Percentiles rank a stretch among this genome's conserved stretches.
These are phyloP conservation scores for Abrostola triplasia DNA, from an alignment of 2,888 invertebrate species.

Conservation along the genomic window DNA sequence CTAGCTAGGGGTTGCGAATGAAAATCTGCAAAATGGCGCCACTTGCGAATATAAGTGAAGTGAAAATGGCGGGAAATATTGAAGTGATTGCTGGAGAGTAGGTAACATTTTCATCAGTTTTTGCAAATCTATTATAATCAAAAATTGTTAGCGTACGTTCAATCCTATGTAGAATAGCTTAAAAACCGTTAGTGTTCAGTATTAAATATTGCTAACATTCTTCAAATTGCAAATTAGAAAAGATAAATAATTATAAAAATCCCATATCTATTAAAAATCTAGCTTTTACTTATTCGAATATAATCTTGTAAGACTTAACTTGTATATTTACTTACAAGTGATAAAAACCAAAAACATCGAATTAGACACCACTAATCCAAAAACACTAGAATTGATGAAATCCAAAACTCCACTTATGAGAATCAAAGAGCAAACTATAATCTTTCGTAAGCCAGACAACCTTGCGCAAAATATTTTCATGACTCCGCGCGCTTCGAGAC, in stretches of 20 bases:
- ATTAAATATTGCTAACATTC: not conserved
- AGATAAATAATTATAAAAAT: not conserved
- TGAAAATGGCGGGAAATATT: conserved; percentile 55
- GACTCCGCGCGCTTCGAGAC: conserved; percentile 69
- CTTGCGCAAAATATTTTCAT: conserved; percentile 58
- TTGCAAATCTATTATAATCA: not conserved
- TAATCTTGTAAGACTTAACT: conserved; percentile 11
- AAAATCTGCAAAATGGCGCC: conserved; percentile 83
- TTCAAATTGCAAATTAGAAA: not conserved
- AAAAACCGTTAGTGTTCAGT: not conserved
- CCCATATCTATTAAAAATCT: not conserved
- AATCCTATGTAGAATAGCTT: not conserved
- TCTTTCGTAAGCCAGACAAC: conserved; percentile 57
- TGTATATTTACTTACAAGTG: not conserved
- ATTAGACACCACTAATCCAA: conserved; percentile 10
- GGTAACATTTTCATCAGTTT: not conserved
- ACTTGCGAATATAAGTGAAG: conserved; percentile 64
- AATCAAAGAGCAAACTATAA: conserved; percentile 41
- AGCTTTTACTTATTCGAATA: not conserved
- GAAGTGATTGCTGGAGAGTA: conserved; percentile 12
- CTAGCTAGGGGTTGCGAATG: conserved; percentile 80
- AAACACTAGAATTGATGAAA: conserved; percentile 6
- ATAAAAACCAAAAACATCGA: conserved; percentile 1
- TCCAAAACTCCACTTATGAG: conserved; percentile 30
- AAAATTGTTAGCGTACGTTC: not conserved